Evolutionary conservation across 2,113 vertebrate species (phyloP).

Genomic region (Thryonomys swinderianus): DNA sequence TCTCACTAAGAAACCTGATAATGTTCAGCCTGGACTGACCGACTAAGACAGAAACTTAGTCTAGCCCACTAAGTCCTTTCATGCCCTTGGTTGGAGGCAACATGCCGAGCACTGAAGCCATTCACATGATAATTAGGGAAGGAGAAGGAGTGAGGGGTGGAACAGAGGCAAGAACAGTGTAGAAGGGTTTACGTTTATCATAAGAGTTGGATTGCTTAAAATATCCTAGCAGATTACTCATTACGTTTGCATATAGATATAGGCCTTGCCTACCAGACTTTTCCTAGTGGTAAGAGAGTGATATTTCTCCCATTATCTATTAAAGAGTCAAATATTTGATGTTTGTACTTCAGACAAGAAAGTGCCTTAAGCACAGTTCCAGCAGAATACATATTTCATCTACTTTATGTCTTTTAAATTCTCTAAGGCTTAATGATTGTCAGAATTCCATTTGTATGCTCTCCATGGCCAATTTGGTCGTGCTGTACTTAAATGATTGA

Average conservation of each 20-base stretch:
- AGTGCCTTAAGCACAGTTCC: background rate
- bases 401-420: constrained; percentile 35
- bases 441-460: constrained; percentile 42
- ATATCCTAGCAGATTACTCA: background rate
- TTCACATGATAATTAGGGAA: background rate
- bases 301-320: background rate
- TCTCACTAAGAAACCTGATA: background rate
- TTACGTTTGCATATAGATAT: background rate
- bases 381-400: constrained; percentile 18
- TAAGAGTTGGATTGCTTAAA: background rate
- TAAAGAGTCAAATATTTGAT: constrained; percentile 13
- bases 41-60: background rate
- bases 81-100: background rate
- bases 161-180: background rate
- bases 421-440: constrained; percentile 22
- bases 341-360: background rate
- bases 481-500: constrained; percentile 44
- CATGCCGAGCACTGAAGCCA: background rate
- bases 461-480: constrained; percentile 20
- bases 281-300: background rate
- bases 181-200: background rate
- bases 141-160: rapidly evolving
- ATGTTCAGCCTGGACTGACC: background rate
- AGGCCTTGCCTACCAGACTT: background rate
- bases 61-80: background rate